phyloP scores from a whole-genome alignment of 2,797 vertebrate species.

The Tamandua tetradactyla region DNA sequence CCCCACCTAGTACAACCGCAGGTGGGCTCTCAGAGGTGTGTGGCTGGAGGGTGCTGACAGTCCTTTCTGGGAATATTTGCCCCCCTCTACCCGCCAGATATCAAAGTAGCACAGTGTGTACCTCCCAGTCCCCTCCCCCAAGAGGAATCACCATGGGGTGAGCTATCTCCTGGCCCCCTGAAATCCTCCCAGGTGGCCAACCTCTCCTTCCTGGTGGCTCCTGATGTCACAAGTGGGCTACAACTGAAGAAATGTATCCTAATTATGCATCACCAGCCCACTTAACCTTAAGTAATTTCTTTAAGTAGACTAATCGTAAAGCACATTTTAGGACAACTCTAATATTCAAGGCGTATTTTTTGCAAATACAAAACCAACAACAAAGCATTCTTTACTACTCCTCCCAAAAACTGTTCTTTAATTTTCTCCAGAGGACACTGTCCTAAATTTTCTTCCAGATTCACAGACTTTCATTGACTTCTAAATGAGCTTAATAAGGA shows the following conservation, averaged over 20 bases:
- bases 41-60: neutral
- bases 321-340: neutral
- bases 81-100: neutral
- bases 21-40: neutral
- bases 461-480: neutral
- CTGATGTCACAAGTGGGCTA: neutral
- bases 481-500: neutral
- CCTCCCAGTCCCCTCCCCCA: neutral
- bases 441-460: neutral
- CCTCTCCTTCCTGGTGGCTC: neutral
- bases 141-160: neutral
- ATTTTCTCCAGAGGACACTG: neutral
- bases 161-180: neutral
- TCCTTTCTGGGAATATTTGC: neutral
- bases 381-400: neutral
- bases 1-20: fast-evolving
- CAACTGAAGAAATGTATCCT: neutral
- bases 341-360: neutral
- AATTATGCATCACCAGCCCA: neutral
- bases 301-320: neutral
- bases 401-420: neutral
- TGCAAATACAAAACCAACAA: neutral
- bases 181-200: fast-evolving
- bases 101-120: neutral
- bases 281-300: neutral